Conservation (phyloP, 2,888 invertebrate species). For the Euclidia mi region DNA sequence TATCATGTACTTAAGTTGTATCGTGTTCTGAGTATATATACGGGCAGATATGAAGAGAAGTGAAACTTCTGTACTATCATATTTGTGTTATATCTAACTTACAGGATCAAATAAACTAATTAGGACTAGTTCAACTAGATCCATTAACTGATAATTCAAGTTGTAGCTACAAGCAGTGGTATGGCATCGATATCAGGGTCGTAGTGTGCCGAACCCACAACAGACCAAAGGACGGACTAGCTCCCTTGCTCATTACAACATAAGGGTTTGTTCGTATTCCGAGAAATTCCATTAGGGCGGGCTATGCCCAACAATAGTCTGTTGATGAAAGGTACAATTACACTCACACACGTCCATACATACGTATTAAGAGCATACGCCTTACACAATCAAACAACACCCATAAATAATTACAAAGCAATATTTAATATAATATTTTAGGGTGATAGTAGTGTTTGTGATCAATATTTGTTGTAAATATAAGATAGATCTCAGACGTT, state of each 20-base stretch:
- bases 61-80: too few relatives aligned
- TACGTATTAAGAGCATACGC: not conserved
- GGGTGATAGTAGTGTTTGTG: slow-evolving; percentile 5
- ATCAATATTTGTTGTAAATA: slow-evolving; percentile 26
- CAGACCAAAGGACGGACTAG: not conserved
- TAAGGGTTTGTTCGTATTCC: slow-evolving; percentile 13
- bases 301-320: slow-evolving; percentile 14
- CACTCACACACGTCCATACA: slow-evolving; percentile 7
- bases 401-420: too few relatives aligned
- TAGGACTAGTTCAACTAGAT: too few relatives aligned
- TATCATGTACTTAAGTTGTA: too few relatives aligned
- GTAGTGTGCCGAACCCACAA: not conserved
- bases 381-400: slow-evolving; percentile 5
- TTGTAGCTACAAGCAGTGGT: too few relatives aligned
- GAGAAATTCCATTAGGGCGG: slow-evolving; percentile 13
- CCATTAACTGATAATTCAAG: too few relatives aligned
- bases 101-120: too few relatives aligned
- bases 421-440: too few relatives aligned
- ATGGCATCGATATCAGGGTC: too few relatives aligned
- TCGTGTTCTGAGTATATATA: too few relatives aligned
- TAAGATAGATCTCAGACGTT: slow-evolving; percentile 26
- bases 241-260: not conserved
- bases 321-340: slow-evolving; percentile 19
- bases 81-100: too few relatives aligned
- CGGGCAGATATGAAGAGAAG: too few relatives aligned